These are phyloP conservation scores for Agrotis puta DNA, from an alignment of 2,888 invertebrate genomes.

Conservation along the genomic window DNA sequence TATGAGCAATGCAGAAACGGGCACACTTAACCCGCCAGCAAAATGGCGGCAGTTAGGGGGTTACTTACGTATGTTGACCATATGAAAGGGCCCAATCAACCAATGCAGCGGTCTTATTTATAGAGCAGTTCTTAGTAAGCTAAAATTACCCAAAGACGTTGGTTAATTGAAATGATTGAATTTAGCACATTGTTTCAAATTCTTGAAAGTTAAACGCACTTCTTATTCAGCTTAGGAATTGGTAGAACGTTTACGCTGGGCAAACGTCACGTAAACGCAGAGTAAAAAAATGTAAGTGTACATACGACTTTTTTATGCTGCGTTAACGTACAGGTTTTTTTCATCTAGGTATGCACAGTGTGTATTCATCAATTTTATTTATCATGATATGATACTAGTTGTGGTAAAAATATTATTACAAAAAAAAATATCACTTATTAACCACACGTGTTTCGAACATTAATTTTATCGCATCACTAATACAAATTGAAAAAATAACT, in stretches of 20 bases:
- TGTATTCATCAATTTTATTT: too few species aligned
- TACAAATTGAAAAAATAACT: too few species aligned
- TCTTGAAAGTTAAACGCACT: background rate
- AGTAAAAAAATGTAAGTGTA: too few species aligned
- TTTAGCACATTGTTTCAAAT: background rate
- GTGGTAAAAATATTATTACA: too few species aligned
- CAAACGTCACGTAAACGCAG: background rate
- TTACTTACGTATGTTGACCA: slow-evolving; percentile 46
- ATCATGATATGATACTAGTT: too few species aligned
- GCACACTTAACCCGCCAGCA: slow-evolving; percentile 29
- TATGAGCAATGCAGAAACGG: slow-evolving; percentile 52
- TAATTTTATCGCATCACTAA: too few species aligned
- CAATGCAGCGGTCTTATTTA: slow-evolving; percentile 46
- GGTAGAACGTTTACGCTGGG: background rate
- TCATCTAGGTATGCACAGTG: too few species aligned
- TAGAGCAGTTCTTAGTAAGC: slow-evolving; percentile 35
- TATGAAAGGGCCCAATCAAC: slow-evolving; percentile 37
- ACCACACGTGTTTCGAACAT: too few species aligned
- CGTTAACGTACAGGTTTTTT: too few species aligned
- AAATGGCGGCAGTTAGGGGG: slow-evolving; percentile 31
- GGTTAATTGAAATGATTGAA: slow-evolving; percentile 27
- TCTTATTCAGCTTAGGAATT: background rate
- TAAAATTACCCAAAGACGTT: slow-evolving; percentile 19
- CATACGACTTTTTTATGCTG: too few species aligned
- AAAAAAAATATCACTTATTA: too few species aligned